Conservation (phyloP, 1,140 invertebrate genomes). For the Andricus grossulariae region DNA sequence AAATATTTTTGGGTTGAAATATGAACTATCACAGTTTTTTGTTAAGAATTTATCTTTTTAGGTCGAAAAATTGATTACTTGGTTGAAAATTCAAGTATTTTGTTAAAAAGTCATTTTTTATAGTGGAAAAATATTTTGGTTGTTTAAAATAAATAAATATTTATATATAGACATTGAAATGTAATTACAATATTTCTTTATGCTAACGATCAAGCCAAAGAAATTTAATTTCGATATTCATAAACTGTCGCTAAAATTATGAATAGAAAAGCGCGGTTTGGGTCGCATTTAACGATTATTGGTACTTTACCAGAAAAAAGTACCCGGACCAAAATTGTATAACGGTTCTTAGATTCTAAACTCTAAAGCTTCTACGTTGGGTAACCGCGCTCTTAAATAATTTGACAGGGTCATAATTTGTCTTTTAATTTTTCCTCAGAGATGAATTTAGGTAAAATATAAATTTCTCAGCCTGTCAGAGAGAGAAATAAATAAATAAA, state of each 20-base stretch:
- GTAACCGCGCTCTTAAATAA: conserved; percentile 59
- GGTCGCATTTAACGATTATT: conserved; percentile 50
- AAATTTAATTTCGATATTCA: conserved; percentile 62
- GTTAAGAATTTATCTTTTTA: too few relatives aligned
- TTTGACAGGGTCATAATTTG: conserved; percentile 38
- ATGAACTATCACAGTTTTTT: too few relatives aligned
- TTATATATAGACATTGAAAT: not conserved
- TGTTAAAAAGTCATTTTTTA: too few relatives aligned
- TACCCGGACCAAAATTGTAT: conserved; percentile 50
- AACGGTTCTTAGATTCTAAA: conserved; percentile 45
- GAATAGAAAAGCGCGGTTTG: conserved; percentile 45
- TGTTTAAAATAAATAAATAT: too few relatives aligned
- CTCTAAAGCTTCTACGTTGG: conserved; percentile 66
- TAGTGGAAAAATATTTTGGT: too few relatives aligned
- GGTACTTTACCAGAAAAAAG: conserved; percentile 54
- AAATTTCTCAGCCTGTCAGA: too few relatives aligned
- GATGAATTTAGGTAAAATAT: too few relatives aligned
- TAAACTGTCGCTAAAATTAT: conserved; percentile 46
- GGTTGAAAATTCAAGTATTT: too few relatives aligned
- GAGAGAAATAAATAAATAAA: too few relatives aligned
- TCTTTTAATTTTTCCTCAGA: too few relatives aligned
- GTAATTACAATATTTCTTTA: conserved; percentile 39
- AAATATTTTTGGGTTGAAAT: too few relatives aligned
- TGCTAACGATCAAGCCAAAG: conserved; percentile 49
- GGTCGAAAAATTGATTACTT: too few relatives aligned